Conservation (phyloP, 1,140 invertebrate species). For the Heliconius hermathena region DNA sequence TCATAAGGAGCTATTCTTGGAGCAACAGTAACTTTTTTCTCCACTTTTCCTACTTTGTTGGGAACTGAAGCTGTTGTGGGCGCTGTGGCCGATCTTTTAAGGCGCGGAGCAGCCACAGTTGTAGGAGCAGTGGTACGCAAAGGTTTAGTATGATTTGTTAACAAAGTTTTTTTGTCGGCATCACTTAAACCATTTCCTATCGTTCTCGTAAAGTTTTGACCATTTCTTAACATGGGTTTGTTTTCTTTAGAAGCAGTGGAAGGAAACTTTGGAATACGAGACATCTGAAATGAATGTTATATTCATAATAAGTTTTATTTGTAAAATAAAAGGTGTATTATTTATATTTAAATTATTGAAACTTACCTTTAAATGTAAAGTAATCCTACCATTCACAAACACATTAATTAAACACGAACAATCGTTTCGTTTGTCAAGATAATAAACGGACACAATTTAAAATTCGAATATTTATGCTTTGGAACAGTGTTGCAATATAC, state of each 20-base stretch:
- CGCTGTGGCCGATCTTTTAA: slow-evolving; percentile 66
- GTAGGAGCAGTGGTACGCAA: slow-evolving; percentile 44
- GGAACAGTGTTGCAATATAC: slow-evolving; percentile 40
- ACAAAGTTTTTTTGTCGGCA: slow-evolving; percentile 66
- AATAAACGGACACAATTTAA: slow-evolving; percentile 66
- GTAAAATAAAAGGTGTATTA: background rate
- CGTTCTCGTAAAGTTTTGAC: slow-evolving; percentile 53
- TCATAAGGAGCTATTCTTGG: slow-evolving; percentile 83
- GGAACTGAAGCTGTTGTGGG: slow-evolving; percentile 51
- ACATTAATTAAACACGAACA: slow-evolving; percentile 31
- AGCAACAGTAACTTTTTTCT: slow-evolving; percentile 63
- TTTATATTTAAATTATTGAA: background rate
- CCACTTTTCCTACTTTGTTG: slow-evolving; percentile 60
- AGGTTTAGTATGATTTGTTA: slow-evolving; percentile 70
- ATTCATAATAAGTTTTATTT: background rate
- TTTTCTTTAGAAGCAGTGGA: slow-evolving; percentile 64
- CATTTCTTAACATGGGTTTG: slow-evolving; percentile 54
- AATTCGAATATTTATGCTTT: slow-evolving; percentile 62
- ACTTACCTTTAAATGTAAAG: slow-evolving; percentile 14
- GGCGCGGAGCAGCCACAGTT: slow-evolving; percentile 54
- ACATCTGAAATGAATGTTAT: slow-evolving; percentile 65
- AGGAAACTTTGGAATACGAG: slow-evolving; percentile 70
- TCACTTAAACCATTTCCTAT: slow-evolving; percentile 66
- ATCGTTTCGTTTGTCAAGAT: slow-evolving; percentile 47
- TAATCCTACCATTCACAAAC: slow-evolving; percentile 14